phyloP scores from a whole-genome alignment of 2,888 invertebrate genomes.

The Drosophila pseudotalamancana region DNA sequence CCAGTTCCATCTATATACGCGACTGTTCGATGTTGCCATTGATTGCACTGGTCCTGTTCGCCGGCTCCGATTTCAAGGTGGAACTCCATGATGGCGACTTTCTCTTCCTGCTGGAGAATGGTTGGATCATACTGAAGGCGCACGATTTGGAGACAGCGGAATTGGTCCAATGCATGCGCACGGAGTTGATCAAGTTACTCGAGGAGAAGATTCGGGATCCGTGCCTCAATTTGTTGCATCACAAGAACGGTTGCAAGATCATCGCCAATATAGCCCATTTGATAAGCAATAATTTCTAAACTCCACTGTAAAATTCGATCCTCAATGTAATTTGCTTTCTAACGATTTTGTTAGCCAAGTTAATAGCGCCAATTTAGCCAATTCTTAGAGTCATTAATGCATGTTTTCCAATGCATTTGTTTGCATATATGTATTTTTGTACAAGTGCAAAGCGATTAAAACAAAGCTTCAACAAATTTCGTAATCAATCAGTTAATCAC shows the following conservation, averaged over 20 bases:
- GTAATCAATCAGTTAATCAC: neutral
- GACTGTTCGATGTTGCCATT: slow-evolving; percentile 93
- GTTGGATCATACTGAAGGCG: slow-evolving; percentile 93
- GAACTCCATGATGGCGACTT: slow-evolving; percentile 90
- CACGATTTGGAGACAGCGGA: slow-evolving; percentile 92
- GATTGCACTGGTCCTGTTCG: slow-evolving; percentile 89
- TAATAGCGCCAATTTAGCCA: slow-evolving; percentile 22
- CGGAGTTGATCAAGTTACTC: slow-evolving; percentile 90
- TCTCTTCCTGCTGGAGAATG: slow-evolving; percentile 90
- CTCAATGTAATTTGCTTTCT: too few relatives aligned
- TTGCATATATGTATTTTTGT: slow-evolving; percentile 1
- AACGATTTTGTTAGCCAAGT: too few relatives aligned
- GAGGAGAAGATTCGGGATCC: slow-evolving; percentile 94
- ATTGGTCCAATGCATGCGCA: slow-evolving; percentile 91
- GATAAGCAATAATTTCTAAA: slow-evolving; percentile 85
- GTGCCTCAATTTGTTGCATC: slow-evolving; percentile 89
- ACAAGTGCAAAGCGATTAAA: slow-evolving; percentile 10
- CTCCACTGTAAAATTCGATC: slow-evolving; percentile 4
- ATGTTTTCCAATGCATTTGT: neutral
- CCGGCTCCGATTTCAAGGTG: slow-evolving; percentile 90
- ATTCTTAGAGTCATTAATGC: neutral
- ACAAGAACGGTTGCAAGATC: slow-evolving; percentile 90
- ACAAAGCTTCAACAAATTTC: neutral
- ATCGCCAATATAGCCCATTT: slow-evolving; percentile 91
- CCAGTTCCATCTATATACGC: slow-evolving; percentile 90